Evolutionary conservation across 2,797 vertebrate genomes (phyloP).

Genomic region (Odontamblyopus lacepedii): DNA sequence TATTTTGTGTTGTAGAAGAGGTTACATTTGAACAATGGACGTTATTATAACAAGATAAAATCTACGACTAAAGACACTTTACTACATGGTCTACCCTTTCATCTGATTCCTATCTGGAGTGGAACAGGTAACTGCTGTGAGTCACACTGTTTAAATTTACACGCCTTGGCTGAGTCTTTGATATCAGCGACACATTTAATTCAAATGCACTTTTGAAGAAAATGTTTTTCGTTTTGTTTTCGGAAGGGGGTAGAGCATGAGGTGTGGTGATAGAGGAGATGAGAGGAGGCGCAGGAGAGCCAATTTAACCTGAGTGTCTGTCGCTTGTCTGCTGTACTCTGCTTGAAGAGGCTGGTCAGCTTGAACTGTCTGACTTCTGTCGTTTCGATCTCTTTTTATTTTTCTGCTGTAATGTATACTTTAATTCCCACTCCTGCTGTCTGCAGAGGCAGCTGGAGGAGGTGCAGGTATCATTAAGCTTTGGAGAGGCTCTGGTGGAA

Average conservation of each 20-base stretch:
- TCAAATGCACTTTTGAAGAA: constrained; percentile 95
- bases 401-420: constrained; percentile 96
- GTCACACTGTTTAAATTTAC: constrained; percentile 91
- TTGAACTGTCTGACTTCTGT: constrained; percentile 99
- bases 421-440: constrained; percentile 82
- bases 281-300: constrained; percentile 87
- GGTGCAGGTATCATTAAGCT: constrained; percentile 96
- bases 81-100: constrained; percentile 81
- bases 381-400: constrained; percentile 95
- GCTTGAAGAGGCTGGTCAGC: constrained; percentile 98
- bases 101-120: constrained; percentile 80
- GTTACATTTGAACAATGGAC: constrained; percentile 65
- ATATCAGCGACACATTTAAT: constrained; percentile 95
- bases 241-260: constrained; percentile 22
- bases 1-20: constrained; percentile 25
- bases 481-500: constrained; percentile 67
- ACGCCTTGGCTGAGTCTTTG: constrained; percentile 86
- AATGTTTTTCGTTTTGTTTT: constrained; percentile 39
- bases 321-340: constrained; percentile 82
- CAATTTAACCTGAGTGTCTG: constrained; percentile 99
- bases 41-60: constrained; percentile 70
- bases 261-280: constrained; percentile 53
- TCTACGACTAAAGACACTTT: constrained; percentile 64
- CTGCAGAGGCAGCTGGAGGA: constrained; percentile 83
- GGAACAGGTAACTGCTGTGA: constrained; percentile 94